Base-by-base conservation (phyloP, 30 jellyfish, hydroid and myxozoan genomes). In the Aurelia aurita region DNA sequence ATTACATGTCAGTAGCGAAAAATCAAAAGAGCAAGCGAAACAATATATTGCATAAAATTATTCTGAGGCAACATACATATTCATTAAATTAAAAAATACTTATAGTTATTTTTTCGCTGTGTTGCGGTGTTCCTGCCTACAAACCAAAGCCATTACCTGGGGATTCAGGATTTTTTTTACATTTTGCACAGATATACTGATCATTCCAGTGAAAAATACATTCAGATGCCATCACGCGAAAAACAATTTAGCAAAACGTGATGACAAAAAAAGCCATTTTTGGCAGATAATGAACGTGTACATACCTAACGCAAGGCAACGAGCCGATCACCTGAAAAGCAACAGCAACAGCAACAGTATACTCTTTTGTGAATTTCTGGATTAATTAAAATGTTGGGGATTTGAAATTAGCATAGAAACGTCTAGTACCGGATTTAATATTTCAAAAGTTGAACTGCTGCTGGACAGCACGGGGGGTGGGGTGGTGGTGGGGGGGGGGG, bases 241-340 rank as follows among this genome's bases (percentile, higher is more conserved):
- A n/a, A n/a, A n/a, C n/a, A n/a, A n/a, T n/a, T n/a, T n/a, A 31
- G 61, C 0, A 25, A 28, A 23, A 19, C 6, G 15, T 3, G n/a
- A 19, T 0, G n/a, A 21, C 12, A 15, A 23, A 44, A 26, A 22
- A 1, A 26, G 5, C 8, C 47, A 31, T 7, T 1, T 5, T 47
- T 25, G 16, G 49, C 26, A 14, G 18, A 16, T 14, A 34, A 69
- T 16, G 25, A 25, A 10, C 0, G 11, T 34, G 2, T 2, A 34
- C 82, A 18, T 14, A 70, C 82, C 82, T 74, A 3, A 74, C 76
- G 27, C 62, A 44, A 4, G 74, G 87, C 34, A 74, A 27, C 15
- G 73, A 74, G 60, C 73, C 73, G 12, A 58, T 23, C 27, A 58
- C 74, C 73, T 74, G 45, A 19, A 74, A 54, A 20, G 27, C 15